A percentile compares a stretch with the other conserved stretches of the same genome.
phyloP scores from a whole-genome alignment of 2,797 vertebrate genomes.

The Graptemys geographica region DNA sequence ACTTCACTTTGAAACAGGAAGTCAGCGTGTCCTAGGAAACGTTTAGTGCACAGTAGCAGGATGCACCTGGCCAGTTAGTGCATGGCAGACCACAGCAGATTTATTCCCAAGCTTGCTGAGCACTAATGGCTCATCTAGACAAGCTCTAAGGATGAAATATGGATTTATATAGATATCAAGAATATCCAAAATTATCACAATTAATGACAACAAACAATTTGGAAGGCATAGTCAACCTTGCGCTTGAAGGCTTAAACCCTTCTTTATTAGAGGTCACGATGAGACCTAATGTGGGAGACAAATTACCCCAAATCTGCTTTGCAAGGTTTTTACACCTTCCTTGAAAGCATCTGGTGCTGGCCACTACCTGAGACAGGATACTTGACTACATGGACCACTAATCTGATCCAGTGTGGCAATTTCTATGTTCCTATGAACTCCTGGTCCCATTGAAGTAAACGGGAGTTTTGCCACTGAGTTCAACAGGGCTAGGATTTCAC shows the following conservation, averaged over 20 bases:
- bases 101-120: no score
- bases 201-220: background rate
- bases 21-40: no score
- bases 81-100: no score
- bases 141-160: accelerated
- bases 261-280: background rate
- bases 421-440: background rate
- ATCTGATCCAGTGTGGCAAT: background rate
- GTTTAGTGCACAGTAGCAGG: no score
- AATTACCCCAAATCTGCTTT: background rate
- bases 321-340: background rate
- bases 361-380: no score
- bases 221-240: background rate
- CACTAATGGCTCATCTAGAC: no score
- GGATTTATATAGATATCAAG: background rate
- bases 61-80: no score
- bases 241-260: no score
- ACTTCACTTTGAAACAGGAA: no score
- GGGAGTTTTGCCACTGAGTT: background rate
- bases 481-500: background rate
- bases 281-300: background rate
- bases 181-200: background rate
- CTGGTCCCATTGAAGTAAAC: background rate
- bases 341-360: background rate
- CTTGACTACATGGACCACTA: no score